Evolutionary conservation across 2,113 vertebrate species (phyloP), one percentile per base, ranked within the genome.

Genomic region (Condylura cristata): DNA sequence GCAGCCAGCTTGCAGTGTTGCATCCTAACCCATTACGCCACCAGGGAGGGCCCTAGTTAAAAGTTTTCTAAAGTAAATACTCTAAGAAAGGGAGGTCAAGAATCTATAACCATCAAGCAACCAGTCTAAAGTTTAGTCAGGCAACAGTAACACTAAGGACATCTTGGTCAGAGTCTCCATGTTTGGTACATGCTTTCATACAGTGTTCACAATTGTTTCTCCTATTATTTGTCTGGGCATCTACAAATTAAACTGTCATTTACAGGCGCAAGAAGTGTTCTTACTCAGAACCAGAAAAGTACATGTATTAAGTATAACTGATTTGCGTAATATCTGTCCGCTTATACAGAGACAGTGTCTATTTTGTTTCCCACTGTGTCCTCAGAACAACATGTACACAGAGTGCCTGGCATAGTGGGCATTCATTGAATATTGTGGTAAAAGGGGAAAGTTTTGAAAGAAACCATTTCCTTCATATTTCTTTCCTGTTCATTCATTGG

Each of bases 251-350:
- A 11, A 53, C 22, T 79, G 20, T 68, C 28, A 58, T 65, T 65
- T 91, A 65, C 6, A 81, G 89, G 39, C 6, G 66, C 58, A 63
- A 98, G 37, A 72, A 53, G 66, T 60, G 4, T 7, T 84, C 41
- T 89, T 75, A 53, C 56, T 80, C 44, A 81, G 24, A 56, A 7
- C 46, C 46, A 65, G 61, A 82, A 41, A 83, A 11, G 10, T 66
- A 26, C 90, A 48, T 56, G 30, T 72, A 14, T 17, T 65, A 22
- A 86, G 13, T 8, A 13, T 65, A 61, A 70, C 46, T 91, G 46
- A 70, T 20, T 87, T 91, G 17, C 72, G 81, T 89, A 83, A n/a
- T 56, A 70, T 58, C 51, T 88, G 34, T 58, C 44, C 28, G 37
- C 70, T 44, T 80, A 16, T 17, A 13, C n/a, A 60, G 53, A 2